phyloP scores from a whole-genome alignment of 2,888 invertebrate genomes.

The Phengaris alcon region DNA sequence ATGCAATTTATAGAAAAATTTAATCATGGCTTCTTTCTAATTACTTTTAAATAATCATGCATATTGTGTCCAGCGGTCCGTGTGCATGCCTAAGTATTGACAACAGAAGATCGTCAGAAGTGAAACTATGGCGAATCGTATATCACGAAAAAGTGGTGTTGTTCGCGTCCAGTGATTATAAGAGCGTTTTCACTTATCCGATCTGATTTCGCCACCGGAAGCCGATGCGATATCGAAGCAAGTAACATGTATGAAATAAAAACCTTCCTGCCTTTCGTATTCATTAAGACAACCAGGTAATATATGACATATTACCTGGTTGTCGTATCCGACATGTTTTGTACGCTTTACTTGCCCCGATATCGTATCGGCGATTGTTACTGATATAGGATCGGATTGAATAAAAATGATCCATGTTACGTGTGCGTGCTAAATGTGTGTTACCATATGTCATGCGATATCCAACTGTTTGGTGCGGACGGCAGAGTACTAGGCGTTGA shows the following conservation, averaged over 20 bases:
- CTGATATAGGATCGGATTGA: background rate
- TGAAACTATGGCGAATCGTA: slow-evolving; percentile 73
- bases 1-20: slow-evolving; percentile 30
- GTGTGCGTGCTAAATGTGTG: slow-evolving; percentile 56
- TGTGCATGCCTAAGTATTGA: slow-evolving; percentile 36
- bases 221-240: background rate
- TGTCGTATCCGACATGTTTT: too few species aligned
- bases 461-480: slow-evolving; percentile 39
- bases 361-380: background rate
- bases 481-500: slow-evolving; percentile 36
- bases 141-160: slow-evolving; percentile 62
- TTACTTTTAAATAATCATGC: slow-evolving; percentile 38
- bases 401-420: slow-evolving; percentile 40
- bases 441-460: slow-evolving; percentile 59
- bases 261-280: too few species aligned
- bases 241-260: background rate
- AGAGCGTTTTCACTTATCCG: slow-evolving; percentile 29
- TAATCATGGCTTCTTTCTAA: slow-evolving; percentile 32
- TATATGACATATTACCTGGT: too few species aligned
- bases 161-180: slow-evolving; percentile 61
- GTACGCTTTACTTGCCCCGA: background rate
- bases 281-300: too few species aligned
- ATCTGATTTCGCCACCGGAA: background rate
- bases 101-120: slow-evolving; percentile 52
- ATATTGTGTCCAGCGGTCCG: slow-evolving; percentile 33